Evolutionary conservation across 2,113 vertebrate species (phyloP).

Genomic region (Perca fluviatilis): DNA sequence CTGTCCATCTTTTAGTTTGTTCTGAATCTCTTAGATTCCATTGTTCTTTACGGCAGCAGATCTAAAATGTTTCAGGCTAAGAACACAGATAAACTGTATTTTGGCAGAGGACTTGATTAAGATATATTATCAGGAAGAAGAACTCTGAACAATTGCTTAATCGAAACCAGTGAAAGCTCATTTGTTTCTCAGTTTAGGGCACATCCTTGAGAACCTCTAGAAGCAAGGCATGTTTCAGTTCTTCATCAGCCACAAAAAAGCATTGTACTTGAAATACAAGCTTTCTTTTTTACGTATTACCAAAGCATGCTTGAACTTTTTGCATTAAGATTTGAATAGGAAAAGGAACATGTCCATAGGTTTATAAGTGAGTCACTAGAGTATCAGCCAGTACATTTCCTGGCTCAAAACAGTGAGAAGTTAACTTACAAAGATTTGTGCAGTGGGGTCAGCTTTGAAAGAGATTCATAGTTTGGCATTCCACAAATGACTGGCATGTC

Average conservation of each 20-base stretch:
- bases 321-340: slow-evolving; percentile 53
- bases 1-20: background rate
- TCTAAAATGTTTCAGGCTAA: background rate
- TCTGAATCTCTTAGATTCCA: background rate
- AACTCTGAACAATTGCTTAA: background rate
- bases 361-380: background rate
- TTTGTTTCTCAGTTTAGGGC: background rate
- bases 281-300: slow-evolving; percentile 13
- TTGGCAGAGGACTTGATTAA: background rate
- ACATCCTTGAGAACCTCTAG: background rate
- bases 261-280: background rate
- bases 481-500: slow-evolving; percentile 56
- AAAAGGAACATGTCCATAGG: background rate
- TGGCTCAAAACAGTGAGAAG: background rate
- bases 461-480: slow-evolving; percentile 46
- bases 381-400: background rate
- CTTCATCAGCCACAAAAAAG: background rate
- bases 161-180: background rate
- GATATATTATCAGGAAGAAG: background rate
- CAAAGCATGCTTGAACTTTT: slow-evolving; percentile 12
- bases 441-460: slow-evolving; percentile 18
- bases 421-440: slow-evolving; percentile 13
- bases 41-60: background rate
- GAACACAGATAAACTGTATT: background rate
- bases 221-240: background rate